phyloP scores from a whole-genome alignment of 2,113 vertebrate species.

The Dipodomys stephensi region DNA sequence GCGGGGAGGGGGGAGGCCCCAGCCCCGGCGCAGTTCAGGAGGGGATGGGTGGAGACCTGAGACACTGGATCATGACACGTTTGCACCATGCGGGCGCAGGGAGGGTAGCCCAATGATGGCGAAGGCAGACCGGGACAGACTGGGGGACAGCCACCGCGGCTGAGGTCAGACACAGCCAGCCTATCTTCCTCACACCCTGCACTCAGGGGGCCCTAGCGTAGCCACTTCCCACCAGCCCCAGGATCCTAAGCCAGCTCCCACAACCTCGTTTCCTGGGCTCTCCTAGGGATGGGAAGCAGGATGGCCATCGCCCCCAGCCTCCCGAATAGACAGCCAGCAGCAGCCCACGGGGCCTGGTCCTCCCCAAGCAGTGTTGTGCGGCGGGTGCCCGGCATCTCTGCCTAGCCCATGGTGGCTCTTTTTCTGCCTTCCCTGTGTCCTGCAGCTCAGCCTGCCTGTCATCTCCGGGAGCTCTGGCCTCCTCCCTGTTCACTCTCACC shows the following conservation, averaged over 20 bases:
- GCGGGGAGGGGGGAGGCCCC: background rate
- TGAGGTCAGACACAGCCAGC: background rate
- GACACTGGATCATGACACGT: fast-evolving
- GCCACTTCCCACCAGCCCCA: background rate
- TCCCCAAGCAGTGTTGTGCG: too few relatives aligned
- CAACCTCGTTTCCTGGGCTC: background rate
- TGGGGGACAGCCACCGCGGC: background rate
- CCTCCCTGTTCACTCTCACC: background rate
- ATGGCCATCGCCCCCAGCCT: fast-evolving
- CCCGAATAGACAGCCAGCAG: background rate
- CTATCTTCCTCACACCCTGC: fast-evolving
- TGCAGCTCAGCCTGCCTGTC: background rate
- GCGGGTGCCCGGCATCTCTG: fast-evolving
- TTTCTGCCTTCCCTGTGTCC: fast-evolving
- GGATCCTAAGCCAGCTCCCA: too few relatives aligned
- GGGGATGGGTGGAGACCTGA: too few relatives aligned
- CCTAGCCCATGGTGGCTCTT: too few relatives aligned
- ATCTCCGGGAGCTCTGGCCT: background rate
- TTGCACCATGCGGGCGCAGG: fast-evolving
- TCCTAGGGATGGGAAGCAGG: background rate
- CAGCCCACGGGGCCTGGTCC: too few relatives aligned
- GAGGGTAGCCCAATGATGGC: background rate
- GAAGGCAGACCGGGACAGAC: background rate
- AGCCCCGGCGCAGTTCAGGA: background rate
- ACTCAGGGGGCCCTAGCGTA: fast-evolving